Evolutionary conservation across 2,888 invertebrate genomes (phyloP).

Genomic region (Marasmarcha lunaedactyla): DNA sequence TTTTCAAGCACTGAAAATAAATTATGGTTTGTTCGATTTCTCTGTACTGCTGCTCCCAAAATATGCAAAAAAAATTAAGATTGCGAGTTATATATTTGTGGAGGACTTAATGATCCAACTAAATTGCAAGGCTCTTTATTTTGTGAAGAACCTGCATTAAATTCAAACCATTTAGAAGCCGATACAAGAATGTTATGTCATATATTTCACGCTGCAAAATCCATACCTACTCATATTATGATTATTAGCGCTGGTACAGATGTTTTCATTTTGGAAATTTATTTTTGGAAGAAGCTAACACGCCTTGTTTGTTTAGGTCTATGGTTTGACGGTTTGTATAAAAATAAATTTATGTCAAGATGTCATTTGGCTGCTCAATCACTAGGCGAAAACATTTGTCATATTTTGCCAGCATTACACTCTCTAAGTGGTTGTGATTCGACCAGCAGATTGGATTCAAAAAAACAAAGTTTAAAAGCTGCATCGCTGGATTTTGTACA

Average conservation of each 20-base stretch:
- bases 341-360: conserved; percentile 6
- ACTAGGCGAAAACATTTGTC: conserved; percentile 16
- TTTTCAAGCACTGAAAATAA: conserved; percentile 15
- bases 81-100: conserved; percentile 9
- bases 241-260: conserved; percentile 19
- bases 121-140: conserved; percentile 17
- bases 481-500: conserved; percentile 14
- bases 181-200: conserved; percentile 15
- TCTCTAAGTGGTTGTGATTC: conserved; percentile 12
- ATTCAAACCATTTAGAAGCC: conserved; percentile 15
- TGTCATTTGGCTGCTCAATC: conserved; percentile 18
- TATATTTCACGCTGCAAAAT: background rate
- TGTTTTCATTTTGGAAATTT: conserved; percentile 15
- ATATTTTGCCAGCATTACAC: conserved; percentile 20
- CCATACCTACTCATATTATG: too few relatives aligned
- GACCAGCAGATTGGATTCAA: conserved; percentile 13
- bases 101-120: conserved; percentile 10
- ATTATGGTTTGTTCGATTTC: conserved; percentile 18
- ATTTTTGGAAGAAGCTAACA: conserved; percentile 18
- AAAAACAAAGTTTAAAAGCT: conserved; percentile 13
- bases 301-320: conserved; percentile 6
- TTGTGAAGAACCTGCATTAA: conserved; percentile 18
- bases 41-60: conserved; percentile 13
- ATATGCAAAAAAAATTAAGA: conserved; percentile 14
- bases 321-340: conserved; percentile 11